Evolutionary conservation across 2,113 vertebrate species (phyloP).

Genomic region (Dromaius novaehollandiae): DNA sequence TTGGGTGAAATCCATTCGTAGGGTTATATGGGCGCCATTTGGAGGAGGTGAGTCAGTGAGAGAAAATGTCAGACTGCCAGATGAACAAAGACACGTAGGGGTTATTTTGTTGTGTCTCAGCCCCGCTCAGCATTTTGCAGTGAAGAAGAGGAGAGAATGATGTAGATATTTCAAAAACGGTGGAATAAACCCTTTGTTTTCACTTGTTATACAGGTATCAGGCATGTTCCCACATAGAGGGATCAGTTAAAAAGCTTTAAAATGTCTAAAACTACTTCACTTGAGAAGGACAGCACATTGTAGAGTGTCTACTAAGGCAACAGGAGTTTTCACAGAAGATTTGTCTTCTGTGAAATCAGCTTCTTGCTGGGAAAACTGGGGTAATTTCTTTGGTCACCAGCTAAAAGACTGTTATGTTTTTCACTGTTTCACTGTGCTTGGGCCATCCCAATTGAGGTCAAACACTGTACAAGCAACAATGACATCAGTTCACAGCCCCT

Average conservation of each 20-base stretch:
- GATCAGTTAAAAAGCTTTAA: not conserved
- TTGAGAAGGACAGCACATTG: not conserved
- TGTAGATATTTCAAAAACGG: not conserved
- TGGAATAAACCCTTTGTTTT: not conserved
- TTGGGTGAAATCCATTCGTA: conserved; percentile 97
- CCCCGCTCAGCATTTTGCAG: not conserved
- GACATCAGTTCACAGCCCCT: not conserved
- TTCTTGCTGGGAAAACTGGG: not conserved
- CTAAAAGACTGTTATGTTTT: not conserved
- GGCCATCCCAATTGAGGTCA: not conserved
- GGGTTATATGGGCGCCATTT: conserved; percentile 98
- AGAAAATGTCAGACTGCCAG: not conserved
- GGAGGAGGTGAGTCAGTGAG: conserved; percentile 90
- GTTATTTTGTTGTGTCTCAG: not conserved
- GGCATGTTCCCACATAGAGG: not conserved
- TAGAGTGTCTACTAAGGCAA: not conserved
- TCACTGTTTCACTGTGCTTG: not conserved
- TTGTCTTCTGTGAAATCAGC: not conserved
- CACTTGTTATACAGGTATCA: not conserved
- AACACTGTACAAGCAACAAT: not conserved
- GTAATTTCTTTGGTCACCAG: not conserved
- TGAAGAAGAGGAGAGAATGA: not conserved
- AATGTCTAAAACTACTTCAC: not conserved
- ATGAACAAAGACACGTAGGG: not conserved
- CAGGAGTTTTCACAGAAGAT: not conserved